Base-by-base conservation (phyloP, 2,113 vertebrate genomes). In the Lota lota region DNA sequence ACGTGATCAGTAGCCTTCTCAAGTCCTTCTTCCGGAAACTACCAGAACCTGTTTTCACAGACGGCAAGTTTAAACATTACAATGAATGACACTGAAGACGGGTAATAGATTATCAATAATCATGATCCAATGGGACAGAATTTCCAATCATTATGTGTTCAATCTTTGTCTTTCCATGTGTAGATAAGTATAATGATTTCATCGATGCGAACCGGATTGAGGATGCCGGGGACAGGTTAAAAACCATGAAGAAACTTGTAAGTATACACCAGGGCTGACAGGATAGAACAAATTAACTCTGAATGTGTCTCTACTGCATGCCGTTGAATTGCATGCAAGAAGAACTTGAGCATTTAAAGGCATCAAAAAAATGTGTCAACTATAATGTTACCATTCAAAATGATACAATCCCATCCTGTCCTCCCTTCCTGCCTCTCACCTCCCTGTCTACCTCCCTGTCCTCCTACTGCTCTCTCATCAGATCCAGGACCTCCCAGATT, bases 21-120 rank as follows among this genome's bases (percentile, higher is more conserved):
- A 99, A 99, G 72, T 95, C 94, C 40, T 99, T 99, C 89, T 98
- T 99, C 87, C 83, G 96, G 50, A 99, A 99, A 78, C 92, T 99
- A 1, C 96, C 97, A 0, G 95, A 99, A 85, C 97, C 97, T 4
- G 91, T 99, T 5, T 99, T 99, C 85, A 99, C 97, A 0, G 95
- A 99, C 0, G 94, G 97, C 97, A 83, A 22, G 91, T 56, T 56
- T 18, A 18, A 18, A 17, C 53, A 6, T 56, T 18, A 56, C 53
- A n/a, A 17, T 56, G 17, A 56, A 56, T 56, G 15, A 56, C 40
- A 10, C 7, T 47, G 40, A 47, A 12, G 40, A 47, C 1, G 10
- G 40, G 8, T 47, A 33, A 33, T 33, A 7, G 28, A 33, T 47
- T 5, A 47, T 47, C 40, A 47, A 47, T 47, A 57, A 10, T 19